Base-by-base conservation (phyloP, 2,888 invertebrate genomes). In the Actias luna region DNA sequence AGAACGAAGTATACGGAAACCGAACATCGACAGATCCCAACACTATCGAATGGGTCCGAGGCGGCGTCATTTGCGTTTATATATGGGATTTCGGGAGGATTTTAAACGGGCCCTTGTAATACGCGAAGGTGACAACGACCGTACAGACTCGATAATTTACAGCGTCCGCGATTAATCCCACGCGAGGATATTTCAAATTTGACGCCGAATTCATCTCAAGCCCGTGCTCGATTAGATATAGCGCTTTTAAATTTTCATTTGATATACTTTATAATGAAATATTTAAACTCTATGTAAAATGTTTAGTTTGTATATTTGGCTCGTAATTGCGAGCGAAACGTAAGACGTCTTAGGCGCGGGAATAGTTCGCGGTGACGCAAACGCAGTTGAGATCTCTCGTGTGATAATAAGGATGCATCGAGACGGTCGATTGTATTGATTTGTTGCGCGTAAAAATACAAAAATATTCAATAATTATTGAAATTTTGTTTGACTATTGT, bases 141-240 rank as follows among this genome's bases (percentile, higher is more conserved):
- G 46, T 22, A 25, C 46, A 25, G 25, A 50, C 57, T 65, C 61
- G 64, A 62, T 71, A 73, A 77, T 77, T 77, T 77, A 77, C 73
- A 62, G 66, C 61, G 63, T 62, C 50, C 58, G 39, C 65, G 72
- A 75, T 76, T 73, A 73, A 50, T 22, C 12, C 25, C 46, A 73
- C 65, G 67, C 68, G 66, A 68, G 66, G 71, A 76, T 76, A 76
- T 75, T 73, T 67, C 67, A 70, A 63, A 69, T 25, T 50, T 50
- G 12, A 25, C 22, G 25, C 25, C 1, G 12, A 12, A 50, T 50
- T 50, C 10, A 10, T 22, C 25, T 50, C 12, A 50, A 25, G 46
- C 14, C 25, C 3, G 2, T 50, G 14, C 22, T 25, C 3, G 12
- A 12, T 25, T 50, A 50, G 22, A 3, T 22, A 7, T 1, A 25